Evolutionary conservation across 1,140 invertebrate species (phyloP).

Genomic region (Megathymus violae): DNA sequence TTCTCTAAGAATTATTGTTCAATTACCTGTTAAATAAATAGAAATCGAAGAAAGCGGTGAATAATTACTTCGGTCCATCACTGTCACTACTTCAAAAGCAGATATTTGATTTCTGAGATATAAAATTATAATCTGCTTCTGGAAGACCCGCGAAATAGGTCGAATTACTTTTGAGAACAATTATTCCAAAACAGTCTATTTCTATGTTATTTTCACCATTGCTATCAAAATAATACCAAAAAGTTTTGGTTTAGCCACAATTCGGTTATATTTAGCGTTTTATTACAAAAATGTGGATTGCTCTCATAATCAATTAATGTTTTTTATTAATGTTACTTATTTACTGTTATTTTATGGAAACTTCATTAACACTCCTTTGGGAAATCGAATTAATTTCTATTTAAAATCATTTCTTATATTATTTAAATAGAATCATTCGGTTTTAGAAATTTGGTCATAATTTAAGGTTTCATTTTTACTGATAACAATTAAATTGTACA

Average conservation of each 20-base stretch:
- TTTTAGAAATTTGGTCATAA: no score
- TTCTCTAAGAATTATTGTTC: slow-evolving; percentile 47
- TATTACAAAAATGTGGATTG: neutral
- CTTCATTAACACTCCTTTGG: no score
- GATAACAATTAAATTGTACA: no score
- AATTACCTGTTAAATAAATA: slow-evolving; percentile 27
- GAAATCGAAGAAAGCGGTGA: slow-evolving; percentile 36
- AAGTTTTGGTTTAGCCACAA: neutral
- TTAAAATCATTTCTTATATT: no score
- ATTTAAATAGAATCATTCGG: no score
- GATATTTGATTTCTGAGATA: slow-evolving; percentile 54
- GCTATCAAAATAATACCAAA: no score
- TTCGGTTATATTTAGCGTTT: neutral
- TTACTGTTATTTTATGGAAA: no score
- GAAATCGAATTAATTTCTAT: no score
- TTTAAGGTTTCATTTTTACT: no score
- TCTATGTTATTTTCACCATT: slow-evolving; percentile 7
- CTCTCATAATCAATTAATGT: neutral
- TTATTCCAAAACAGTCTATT: neutral
- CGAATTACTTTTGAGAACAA: slow-evolving; percentile 39
- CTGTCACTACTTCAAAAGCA: slow-evolving; percentile 49
- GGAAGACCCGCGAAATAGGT: slow-evolving; percentile 31
- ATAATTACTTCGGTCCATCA: slow-evolving; percentile 56
- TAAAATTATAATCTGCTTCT: slow-evolving; percentile 49
- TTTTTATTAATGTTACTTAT: no score